A percentile compares a stretch with the other conserved stretches of the same genome.
Conservation (phyloP, 30 jellyfish, hydroid and myxozoan genomes). For the Hydractinia symbiolongicarpus region DNA sequence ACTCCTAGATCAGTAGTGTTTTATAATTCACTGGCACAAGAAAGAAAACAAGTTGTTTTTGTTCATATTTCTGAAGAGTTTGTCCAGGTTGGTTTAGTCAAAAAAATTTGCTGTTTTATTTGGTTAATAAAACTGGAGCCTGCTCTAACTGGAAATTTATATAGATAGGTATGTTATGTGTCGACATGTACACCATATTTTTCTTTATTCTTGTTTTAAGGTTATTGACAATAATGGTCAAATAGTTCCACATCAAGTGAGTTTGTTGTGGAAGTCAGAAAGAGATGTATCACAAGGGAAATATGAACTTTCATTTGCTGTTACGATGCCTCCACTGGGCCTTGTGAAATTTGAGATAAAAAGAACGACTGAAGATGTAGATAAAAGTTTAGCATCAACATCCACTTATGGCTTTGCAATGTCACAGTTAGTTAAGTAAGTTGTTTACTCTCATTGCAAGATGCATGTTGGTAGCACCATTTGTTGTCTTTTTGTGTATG, state of each 20-base stretch:
- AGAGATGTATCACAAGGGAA: constrained; percentile 26
- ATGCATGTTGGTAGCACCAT: no score
- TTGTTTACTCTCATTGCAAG: background rate
- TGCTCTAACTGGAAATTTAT: no score
- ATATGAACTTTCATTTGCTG: constrained; percentile 55
- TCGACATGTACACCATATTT: no score
- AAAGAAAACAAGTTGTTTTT: constrained; percentile 58
- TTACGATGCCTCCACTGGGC: constrained; percentile 71
- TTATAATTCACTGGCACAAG: constrained; percentile 68
- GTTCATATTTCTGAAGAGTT: constrained; percentile 67
- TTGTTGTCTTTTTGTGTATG: no score
- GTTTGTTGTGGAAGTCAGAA: constrained; percentile 54
- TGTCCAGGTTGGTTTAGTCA: constrained; percentile 38
- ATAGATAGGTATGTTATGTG: no score
- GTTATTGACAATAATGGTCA: constrained; percentile 49
- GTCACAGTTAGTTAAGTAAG: background rate
- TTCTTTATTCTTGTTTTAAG: constrained; percentile 18
- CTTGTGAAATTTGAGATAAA: constrained; percentile 39
- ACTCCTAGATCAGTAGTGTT: constrained; percentile 52
- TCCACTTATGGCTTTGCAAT: constrained; percentile 7
- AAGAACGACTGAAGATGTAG: constrained; percentile 14
- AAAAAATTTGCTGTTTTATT: background rate
- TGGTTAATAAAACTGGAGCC: no score
- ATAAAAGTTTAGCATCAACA: constrained; percentile 18
- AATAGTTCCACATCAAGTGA: constrained; percentile 52